Evolutionary conservation across 2,888 invertebrate species (phyloP).

Genomic region (Phortica okadai): DNA sequence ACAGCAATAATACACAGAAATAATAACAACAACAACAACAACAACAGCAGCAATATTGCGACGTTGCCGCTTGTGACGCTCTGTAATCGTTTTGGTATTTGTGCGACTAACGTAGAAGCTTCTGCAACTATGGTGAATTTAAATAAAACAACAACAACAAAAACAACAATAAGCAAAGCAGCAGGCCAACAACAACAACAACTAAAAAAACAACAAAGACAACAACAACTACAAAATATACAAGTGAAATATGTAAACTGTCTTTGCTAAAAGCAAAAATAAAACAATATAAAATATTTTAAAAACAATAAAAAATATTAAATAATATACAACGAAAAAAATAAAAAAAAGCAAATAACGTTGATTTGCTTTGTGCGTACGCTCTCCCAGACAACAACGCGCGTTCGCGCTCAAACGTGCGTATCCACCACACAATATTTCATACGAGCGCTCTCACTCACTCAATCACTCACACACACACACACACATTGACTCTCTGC

Average conservation of each 20-base stretch:
- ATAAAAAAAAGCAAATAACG: background rate
- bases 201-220: background rate
- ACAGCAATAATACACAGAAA: background rate
- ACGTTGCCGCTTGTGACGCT: constrained; percentile 28
- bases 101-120: background rate
- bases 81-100: background rate
- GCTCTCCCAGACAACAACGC: constrained; percentile 15
- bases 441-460: constrained; percentile 42
- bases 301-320: background rate
- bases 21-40: background rate
- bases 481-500: constrained; percentile 33
- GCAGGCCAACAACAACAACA: background rate
- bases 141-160: constrained; percentile 4
- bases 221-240: no score
- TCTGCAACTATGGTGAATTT: constrained; percentile 11
- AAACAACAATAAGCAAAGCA: background rate
- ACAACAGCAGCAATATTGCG: constrained; percentile 20
- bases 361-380: constrained; percentile 14
- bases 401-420: background rate
- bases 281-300: background rate
- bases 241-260: no score
- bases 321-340: background rate
- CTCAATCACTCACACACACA: constrained; percentile 33
- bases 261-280: background rate
- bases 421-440: constrained; percentile 37